phyloP scores from a whole-genome alignment of 2,888 invertebrate species.

The Melieria crassipennis region DNA sequence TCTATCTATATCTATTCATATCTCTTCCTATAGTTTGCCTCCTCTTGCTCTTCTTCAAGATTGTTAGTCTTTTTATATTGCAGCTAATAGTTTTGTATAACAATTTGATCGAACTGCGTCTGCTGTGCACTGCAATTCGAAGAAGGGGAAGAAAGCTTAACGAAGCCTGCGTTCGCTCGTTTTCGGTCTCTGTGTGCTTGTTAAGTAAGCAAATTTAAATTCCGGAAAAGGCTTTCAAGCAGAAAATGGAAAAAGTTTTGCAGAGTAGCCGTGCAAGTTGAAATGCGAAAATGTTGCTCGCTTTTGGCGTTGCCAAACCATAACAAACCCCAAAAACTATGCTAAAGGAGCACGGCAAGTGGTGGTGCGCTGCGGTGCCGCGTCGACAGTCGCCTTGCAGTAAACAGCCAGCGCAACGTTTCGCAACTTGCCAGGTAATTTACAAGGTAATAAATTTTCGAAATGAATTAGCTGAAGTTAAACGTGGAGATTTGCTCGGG shows the following conservation, averaged over 20 bases:
- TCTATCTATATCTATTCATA: too few relatives aligned
- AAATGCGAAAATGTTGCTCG: not conserved
- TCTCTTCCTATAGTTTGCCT: too few relatives aligned
- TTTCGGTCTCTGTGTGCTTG: slow-evolving; percentile 9
- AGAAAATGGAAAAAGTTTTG: slow-evolving; percentile 40
- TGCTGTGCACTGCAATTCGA: too few relatives aligned
- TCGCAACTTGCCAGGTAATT: slow-evolving; percentile 27
- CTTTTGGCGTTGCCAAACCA: not conserved
- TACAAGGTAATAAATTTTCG: slow-evolving; percentile 30
- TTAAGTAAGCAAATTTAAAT: slow-evolving; percentile 36
- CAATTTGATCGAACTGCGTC: too few relatives aligned
- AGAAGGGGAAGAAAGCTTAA: slow-evolving; percentile 7
- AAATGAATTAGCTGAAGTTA: slow-evolving; percentile 31
- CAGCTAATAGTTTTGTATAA: too few relatives aligned
- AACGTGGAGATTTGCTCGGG: slow-evolving; percentile 17
- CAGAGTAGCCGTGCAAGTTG: not conserved
- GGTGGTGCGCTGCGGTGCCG: not conserved
- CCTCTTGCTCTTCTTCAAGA: too few relatives aligned
- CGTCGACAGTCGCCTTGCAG: not conserved
- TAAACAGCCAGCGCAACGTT: slow-evolving; percentile 1
- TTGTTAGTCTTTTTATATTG: too few relatives aligned
- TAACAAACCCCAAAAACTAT: slow-evolving; percentile 2
- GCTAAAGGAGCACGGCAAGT: not conserved
- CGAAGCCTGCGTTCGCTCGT: slow-evolving; percentile 23
- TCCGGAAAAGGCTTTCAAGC: slow-evolving; percentile 35